A percentile compares a stretch with the other conserved stretches of the same genome.
Conservation (phyloP, 2,113 vertebrate species). For the Pungitius pungitius region DNA sequence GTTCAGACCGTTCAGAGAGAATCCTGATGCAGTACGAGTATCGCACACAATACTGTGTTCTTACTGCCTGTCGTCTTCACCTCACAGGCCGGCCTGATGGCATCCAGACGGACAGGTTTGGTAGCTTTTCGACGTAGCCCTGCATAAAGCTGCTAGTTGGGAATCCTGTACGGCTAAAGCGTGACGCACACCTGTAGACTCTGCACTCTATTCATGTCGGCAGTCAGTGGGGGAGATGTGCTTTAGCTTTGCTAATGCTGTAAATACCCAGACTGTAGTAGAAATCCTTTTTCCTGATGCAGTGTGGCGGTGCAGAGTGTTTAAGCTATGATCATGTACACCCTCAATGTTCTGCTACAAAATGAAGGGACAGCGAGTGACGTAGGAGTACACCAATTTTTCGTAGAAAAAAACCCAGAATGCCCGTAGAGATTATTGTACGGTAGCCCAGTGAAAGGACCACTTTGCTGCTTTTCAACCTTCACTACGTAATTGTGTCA, state of each 20-base stretch:
- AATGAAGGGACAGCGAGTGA: constrained; percentile 6
- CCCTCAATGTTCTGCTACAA: background rate
- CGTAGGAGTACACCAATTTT: constrained; percentile 1
- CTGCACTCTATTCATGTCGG: background rate
- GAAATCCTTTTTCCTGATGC: background rate
- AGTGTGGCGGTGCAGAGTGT: constrained; percentile 9
- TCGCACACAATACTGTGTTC: constrained; percentile 11
- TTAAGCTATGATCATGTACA: background rate
- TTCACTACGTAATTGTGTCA: background rate
- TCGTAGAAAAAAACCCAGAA: constrained; percentile 7
- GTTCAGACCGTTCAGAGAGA: background rate
- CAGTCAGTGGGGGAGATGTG: background rate
- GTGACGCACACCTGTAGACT: constrained; percentile 11
- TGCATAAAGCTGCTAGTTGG: constrained; percentile 27
- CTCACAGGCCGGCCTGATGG: constrained; percentile 69
- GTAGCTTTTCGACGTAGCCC: constrained; percentile 31
- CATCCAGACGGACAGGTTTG: constrained; percentile 71
- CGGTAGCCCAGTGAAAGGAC: constrained; percentile 18
- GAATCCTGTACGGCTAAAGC: constrained; percentile 48
- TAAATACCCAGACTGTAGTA: constrained; percentile 22
- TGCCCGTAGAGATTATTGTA: constrained; percentile 13
- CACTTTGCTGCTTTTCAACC: constrained; percentile 39
- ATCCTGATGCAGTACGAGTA: background rate
- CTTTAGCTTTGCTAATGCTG: constrained; percentile 48
- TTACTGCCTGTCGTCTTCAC: constrained; percentile 56